phyloP scores from a whole-genome alignment of 2,888 invertebrate species.

The Drosophila bunnanda region DNA sequence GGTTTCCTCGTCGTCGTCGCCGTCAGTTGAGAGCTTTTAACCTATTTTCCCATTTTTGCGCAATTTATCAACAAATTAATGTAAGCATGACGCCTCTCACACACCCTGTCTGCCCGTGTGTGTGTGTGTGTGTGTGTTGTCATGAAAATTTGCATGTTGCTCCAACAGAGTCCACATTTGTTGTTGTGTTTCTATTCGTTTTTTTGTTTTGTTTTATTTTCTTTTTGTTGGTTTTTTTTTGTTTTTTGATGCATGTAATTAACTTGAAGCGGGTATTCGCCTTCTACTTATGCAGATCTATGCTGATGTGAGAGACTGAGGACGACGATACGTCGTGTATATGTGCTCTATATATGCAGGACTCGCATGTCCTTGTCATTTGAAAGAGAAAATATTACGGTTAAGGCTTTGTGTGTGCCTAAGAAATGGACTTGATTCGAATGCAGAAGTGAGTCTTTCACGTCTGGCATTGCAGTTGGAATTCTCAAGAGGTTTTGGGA shows the following conservation, averaged over 20 bases:
- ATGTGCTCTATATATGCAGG: slow-evolving; percentile 5
- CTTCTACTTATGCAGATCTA: slow-evolving; percentile 44
- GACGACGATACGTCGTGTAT: slow-evolving; percentile 3
- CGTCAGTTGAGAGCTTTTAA: slow-evolving; percentile 70
- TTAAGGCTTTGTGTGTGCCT: background rate
- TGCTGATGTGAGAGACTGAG: slow-evolving; percentile 22
- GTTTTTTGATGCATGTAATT: slow-evolving; percentile 69
- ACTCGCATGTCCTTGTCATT: slow-evolving; percentile 24
- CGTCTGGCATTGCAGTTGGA: background rate
- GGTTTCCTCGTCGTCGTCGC: slow-evolving; percentile 13
- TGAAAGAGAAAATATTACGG: slow-evolving; percentile 11
- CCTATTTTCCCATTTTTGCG: slow-evolving; percentile 60
- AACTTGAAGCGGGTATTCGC: slow-evolving; percentile 71
- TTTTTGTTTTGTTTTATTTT: slow-evolving; percentile 19
- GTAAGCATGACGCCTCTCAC: slow-evolving; percentile 64
- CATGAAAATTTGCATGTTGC: slow-evolving; percentile 69
- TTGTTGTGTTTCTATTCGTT: slow-evolving; percentile 14
- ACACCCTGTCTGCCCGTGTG: slow-evolving; percentile 21
- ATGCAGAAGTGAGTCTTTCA: background rate
- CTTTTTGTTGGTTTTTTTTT: slow-evolving; percentile 5
- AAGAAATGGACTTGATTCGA: background rate
- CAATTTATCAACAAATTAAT: slow-evolving; percentile 78
- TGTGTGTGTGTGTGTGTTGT: slow-evolving; percentile 21
- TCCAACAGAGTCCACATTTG: slow-evolving; percentile 48
- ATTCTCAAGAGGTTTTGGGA: background rate